Base-by-base conservation (phyloP, 2,113 vertebrate species). In the Colinus virginianus region DNA sequence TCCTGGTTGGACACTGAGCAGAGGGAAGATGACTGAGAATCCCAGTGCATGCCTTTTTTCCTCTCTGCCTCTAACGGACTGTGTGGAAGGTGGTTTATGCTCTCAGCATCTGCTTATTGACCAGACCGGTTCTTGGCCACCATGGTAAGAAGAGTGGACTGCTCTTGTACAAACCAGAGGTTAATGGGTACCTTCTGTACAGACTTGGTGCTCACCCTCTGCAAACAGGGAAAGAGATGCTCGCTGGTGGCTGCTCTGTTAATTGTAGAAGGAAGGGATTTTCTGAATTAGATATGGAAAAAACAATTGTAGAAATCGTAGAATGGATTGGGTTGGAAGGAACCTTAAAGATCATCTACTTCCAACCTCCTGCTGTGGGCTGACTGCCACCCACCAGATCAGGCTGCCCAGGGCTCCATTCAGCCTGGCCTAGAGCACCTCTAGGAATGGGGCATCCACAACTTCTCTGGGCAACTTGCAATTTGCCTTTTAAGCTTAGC, bases 21-120 rank as follows among this genome's bases (percentile, higher is more conserved):
- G 63, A 86, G 62, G 87, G 93, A 88, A 91, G 87, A 88, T 80
- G 82, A 82, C 76, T 4, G 17, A 95, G 71, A 91, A 93, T 85
- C 64, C 75, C 77, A 91, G 46, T n/a, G 42, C 34, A 3, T 40
- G 64, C 1, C 0, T 63, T 85, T 91, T 86, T 96, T 83, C 51
- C 26, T 53, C 51, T 53, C 4, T 8, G 56, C 64, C 68, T 80
- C 59, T 93, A 70, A 88, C 77, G 78, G 82, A 59, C 63, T 67
- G 6, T 63, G 18, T 70, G 75, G 74, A 89, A 84, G 71, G 71
- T 82, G 64, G 68, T 74, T 93, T 87, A 34, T 90, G 32, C 87
- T 94, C 84, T 74, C 68, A 77, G 72, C 42, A 56, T 78, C 78
- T 94, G 83, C 42, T 84, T 16, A 76, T 78, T 89, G 84, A 72